Evolutionary conservation across 2,888 invertebrate genomes (phyloP), one percentile per base, ranked within the genome.

Genomic region (Meteorus colon): DNA sequence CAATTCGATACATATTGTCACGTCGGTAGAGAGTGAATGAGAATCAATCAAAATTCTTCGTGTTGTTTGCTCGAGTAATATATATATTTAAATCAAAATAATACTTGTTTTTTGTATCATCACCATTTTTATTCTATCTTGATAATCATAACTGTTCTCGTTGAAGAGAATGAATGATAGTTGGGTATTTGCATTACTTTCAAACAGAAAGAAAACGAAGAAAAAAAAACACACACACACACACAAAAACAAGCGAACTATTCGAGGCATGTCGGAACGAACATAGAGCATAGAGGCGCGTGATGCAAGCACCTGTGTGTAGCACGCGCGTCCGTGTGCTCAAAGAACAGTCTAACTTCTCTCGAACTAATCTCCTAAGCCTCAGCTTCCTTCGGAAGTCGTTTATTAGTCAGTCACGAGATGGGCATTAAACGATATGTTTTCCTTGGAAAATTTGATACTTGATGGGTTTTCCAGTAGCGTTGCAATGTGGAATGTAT

Each of bases 371-470:
- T 89, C 89, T 88, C 83, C 84, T 89, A 89, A 89, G 88, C 89
- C 88, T 86, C 83, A 79, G 86, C 87, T 89, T 89, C 89, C 89
- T 89, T 88, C 85, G 89, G 89, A 89, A 89, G 89, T 89, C 89
- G 86, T 89, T 89, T 88, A 86, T 89, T 89, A 89, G 88, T 86
- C 84, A 84, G 84, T 83, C 82, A 80, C 80, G 80, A n/a, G 41
- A 78, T 80, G 80, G 78, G 74, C 81, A 81, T 79, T 82, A 80
- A 75, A 78, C 82, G 81, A 81, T 82, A 72, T 19, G 19, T 19
- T 55, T 70, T n/a, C 79, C 76, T 77, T 81, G 76, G 78, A 82
- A 81, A 80, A 80, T 79, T 81, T 79, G 71, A 78, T 37, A 78
- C 41, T 71, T 65, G 72, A 65, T n/a, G 29, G 27, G 62, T 16